A percentile compares a stretch with the other conserved stretches of the same genome.
These are phyloP conservation scores for Onychomys torridus DNA, from an alignment of 2,797 vertebrate species.

Conservation along the genomic window DNA sequence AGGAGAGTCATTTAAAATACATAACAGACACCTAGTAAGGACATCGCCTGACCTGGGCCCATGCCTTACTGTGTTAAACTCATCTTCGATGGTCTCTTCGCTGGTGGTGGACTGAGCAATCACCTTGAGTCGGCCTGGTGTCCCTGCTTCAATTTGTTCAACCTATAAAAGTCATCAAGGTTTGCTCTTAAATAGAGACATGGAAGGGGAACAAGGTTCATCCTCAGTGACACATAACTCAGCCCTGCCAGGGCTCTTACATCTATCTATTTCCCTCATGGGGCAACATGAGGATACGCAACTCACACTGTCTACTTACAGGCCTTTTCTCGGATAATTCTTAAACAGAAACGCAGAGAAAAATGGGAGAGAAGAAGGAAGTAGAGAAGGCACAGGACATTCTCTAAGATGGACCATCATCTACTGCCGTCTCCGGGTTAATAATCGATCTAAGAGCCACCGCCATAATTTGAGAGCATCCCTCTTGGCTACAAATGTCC, in stretches of 20 bases:
- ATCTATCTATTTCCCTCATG: background rate
- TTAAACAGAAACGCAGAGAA: background rate
- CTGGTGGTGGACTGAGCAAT: slow-evolving; percentile 83
- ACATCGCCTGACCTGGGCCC: background rate
- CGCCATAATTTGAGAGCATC: background rate
- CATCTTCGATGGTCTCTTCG: slow-evolving; percentile 83
- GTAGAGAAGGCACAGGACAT: background rate
- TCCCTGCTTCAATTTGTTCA: slow-evolving; percentile 87
- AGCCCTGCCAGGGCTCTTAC: background rate
- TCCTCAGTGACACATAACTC: background rate
- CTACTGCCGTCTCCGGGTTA: background rate
- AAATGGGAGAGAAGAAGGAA: background rate
- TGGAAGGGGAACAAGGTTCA: background rate
- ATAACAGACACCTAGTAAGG: background rate
- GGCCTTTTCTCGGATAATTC: background rate
- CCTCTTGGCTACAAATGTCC: background rate
- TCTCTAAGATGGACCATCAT: background rate
- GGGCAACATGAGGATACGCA: background rate
- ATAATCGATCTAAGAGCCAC: background rate
- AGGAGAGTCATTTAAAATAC: background rate
- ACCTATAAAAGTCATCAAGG: slow-evolving; percentile 84
- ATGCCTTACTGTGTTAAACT: slow-evolving; percentile 91
- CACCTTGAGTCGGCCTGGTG: slow-evolving; percentile 87
- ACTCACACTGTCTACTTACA: background rate
- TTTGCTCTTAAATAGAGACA: slow-evolving; percentile 66